Evolutionary conservation across 2,888 invertebrate genomes (phyloP).

Genomic region (Bellardia bayeri): DNA sequence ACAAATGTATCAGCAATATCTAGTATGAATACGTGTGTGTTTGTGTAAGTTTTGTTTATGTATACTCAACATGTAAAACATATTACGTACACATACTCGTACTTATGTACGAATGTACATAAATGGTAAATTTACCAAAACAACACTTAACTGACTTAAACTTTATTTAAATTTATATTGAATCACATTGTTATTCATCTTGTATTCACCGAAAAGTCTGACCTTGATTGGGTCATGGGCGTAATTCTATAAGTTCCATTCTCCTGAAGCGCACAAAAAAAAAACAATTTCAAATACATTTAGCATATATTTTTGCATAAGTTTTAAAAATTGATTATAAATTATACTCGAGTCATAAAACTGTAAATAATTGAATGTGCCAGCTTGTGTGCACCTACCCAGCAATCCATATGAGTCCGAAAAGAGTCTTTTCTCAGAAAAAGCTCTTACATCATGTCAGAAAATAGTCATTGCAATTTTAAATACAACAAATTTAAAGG

Average conservation of each 20-base stretch:
- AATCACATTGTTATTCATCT: not conserved
- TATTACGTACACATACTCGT: no score
- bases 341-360: not conserved
- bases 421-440: no score
- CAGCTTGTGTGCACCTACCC: not conserved
- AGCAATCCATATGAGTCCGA: no score
- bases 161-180: constrained; percentile 13
- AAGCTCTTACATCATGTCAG: no score
- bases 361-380: not conserved
- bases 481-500: no score
- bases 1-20: not conserved
- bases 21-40: not conserved
- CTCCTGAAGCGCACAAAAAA: not conserved
- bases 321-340: not conserved
- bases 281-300: not conserved
- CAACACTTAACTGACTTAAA: not conserved
- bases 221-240: constrained; percentile 10
- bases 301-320: not conserved
- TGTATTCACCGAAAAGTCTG: not conserved
- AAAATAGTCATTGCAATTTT: no score
- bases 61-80: not conserved
- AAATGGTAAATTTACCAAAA: not conserved
- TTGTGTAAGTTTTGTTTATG: not conserved
- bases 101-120: not conserved
- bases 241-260: not conserved